Evolutionary conservation across 2,888 invertebrate genomes (phyloP), one percentile per base, ranked within the genome.

Genomic region (Lymantria dispar): DNA sequence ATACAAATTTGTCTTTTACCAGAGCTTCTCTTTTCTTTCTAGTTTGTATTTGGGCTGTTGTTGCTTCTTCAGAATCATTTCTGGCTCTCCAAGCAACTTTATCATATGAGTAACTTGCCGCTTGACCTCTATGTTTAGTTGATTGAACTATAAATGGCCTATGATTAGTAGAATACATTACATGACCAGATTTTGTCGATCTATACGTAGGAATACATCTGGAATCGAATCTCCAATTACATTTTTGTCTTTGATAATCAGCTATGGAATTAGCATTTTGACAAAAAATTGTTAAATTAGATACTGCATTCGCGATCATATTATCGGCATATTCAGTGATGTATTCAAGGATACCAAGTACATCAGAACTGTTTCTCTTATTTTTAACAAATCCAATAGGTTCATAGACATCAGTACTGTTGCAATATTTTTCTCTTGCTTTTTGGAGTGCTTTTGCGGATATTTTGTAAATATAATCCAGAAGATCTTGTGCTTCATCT

Each of bases 211-310:
- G 22, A 0, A 54, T 53, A 39, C 78, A 79, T 47, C 69, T 41
- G 0, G 50, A 45, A 0, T 43, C 54, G 0, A 31, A 56, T 11
- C 37, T 30, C 52, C 52, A 57, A 13, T 45, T 43, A 14, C 53
- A 70, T 0, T 52, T 7, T 7, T 14, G 42, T 37, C 78, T 53
- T 37, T 76, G 71, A 40, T 81, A 85, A 0, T 48, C n/a, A 0
- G 74, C 73, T 0, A 80, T 50, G 0, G 62, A 56, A 1, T 70
- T 64, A 0, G 78, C 70, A 0, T 58, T 56, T 22, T 68, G 55
- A 36, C 88, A 88, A 54, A 88, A 85, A 0, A 55, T 57, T 0
- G 80, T 80, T 0, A 80, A 8, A 60, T 87, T 85, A 0, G 40
- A 30, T 0, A 70, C 11, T 0, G 84, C 81, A 0, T 64, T 57